phyloP scores from a whole-genome alignment of 2,113 vertebrate species.

The Saguinus imperator region DNA sequence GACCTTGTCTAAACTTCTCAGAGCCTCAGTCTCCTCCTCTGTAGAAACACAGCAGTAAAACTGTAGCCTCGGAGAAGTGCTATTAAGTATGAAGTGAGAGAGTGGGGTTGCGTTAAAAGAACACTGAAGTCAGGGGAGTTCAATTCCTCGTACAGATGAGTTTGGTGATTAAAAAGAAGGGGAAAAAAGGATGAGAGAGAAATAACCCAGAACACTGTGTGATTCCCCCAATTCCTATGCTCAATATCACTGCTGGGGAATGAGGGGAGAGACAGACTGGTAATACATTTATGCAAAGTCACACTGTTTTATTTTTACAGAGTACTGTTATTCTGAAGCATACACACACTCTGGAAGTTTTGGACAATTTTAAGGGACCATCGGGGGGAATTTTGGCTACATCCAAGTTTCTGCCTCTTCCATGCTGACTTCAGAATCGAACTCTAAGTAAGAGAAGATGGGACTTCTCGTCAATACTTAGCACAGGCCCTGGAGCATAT shows the following conservation, averaged over 20 bases:
- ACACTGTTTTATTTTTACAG: background rate
- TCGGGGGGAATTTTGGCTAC: background rate
- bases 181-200: background rate
- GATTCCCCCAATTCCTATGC: background rate
- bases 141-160: background rate
- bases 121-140: background rate
- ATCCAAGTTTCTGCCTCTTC: background rate
- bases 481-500: background rate
- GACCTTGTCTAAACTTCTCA: background rate
- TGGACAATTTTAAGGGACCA: background rate
- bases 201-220: background rate
- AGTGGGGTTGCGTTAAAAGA: background rate
- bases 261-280: background rate
- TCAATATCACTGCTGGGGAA: background rate
- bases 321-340: background rate
- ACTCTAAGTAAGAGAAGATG: background rate
- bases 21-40: background rate
- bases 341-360: background rate
- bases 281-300: background rate
- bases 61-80: background rate
- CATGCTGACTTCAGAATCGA: background rate
- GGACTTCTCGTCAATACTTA: background rate
- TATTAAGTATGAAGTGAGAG: background rate
- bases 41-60: background rate
- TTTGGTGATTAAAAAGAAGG: background rate